Percentiles rank a stretch among this genome's conserved stretches.
Conservation (phyloP, 2,888 invertebrate species). For the Atethmia centrago region DNA sequence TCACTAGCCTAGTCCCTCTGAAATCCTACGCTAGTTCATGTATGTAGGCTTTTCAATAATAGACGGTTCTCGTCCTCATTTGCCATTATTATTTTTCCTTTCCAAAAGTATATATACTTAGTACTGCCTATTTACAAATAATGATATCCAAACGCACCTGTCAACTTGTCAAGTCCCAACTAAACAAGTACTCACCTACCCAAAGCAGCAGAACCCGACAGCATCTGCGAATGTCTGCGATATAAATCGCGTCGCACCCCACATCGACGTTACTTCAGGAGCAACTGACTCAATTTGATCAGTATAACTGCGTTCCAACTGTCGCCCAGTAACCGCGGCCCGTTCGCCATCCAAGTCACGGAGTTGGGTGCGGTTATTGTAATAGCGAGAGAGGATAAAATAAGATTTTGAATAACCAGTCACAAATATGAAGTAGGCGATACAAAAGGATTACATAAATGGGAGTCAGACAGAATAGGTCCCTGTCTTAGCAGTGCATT, state of each 20-base stretch:
- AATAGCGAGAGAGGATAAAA: conserved; percentile 57
- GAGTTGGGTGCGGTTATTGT: conserved; percentile 69
- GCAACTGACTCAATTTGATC: conserved; percentile 87
- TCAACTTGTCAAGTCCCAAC: conserved; percentile 23
- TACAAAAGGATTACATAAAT: not conserved
- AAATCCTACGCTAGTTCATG: too few relatives aligned
- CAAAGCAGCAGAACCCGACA: conserved; percentile 18
- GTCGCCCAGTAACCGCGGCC: conserved; percentile 78
- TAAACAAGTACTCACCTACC: conserved; percentile 24
- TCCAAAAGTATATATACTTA: not conserved
- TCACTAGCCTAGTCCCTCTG: too few relatives aligned
- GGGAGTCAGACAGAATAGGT: too few relatives aligned
- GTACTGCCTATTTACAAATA: not conserved
- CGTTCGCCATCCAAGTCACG: conserved; percentile 85
- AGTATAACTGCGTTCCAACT: conserved; percentile 87
- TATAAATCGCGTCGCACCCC: conserved; percentile 66
- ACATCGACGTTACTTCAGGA: conserved; percentile 73
- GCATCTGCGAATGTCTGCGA: conserved; percentile 57
- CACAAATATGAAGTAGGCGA: not conserved
- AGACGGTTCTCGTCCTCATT: too few relatives aligned
- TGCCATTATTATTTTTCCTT: too few relatives aligned
- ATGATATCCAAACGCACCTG: conserved; percentile 27
- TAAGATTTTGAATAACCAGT: not conserved
- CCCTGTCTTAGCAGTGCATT: too few relatives aligned
- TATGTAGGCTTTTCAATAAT: too few relatives aligned